Evolutionary conservation across 2,797 vertebrate species (phyloP).

Genomic region (Gymnoscopelus braueri): DNA sequence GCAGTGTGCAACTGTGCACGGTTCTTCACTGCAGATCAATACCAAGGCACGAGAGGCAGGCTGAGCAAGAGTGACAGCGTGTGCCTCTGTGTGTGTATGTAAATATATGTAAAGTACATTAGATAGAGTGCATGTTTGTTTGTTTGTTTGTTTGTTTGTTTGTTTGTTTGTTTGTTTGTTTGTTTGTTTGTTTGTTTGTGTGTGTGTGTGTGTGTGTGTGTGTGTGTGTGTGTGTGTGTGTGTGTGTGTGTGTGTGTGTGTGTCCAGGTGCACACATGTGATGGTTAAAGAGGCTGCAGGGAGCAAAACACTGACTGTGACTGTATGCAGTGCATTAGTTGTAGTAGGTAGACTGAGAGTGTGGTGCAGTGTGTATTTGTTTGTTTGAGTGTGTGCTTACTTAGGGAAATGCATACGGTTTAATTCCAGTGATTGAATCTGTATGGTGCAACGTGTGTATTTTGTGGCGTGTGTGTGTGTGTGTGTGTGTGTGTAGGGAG

Average conservation of each 20-base stretch:
- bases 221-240: constrained; percentile 12
- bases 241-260: not conserved
- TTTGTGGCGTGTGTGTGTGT: not conserved
- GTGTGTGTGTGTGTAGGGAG: not conserved
- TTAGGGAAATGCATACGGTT: constrained; percentile 1
- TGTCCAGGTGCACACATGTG: not conserved
- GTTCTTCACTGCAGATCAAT: not conserved
- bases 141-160: not conserved
- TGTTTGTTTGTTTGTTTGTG: not conserved
- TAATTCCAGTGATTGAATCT: constrained; percentile 7
- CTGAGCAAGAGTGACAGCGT: constrained; percentile 3
- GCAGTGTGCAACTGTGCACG: too few relatives aligned
- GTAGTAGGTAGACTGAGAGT: too few relatives aligned
- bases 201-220: constrained; percentile 10
- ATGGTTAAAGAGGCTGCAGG: not conserved
- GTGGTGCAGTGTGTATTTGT: too few relatives aligned
- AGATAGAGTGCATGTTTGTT: not conserved
- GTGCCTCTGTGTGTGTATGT: constrained; percentile 6
- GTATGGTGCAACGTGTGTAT: not conserved
- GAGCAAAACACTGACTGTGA: not conserved
- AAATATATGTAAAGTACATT: not conserved
- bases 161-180: too few relatives aligned
- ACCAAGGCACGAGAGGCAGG: constrained; percentile 4
- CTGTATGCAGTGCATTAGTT: too few relatives aligned
- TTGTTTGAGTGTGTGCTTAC: too few relatives aligned